Conservation (phyloP, 1,140 invertebrate genomes). For the Procambarus virginalis region DNA sequence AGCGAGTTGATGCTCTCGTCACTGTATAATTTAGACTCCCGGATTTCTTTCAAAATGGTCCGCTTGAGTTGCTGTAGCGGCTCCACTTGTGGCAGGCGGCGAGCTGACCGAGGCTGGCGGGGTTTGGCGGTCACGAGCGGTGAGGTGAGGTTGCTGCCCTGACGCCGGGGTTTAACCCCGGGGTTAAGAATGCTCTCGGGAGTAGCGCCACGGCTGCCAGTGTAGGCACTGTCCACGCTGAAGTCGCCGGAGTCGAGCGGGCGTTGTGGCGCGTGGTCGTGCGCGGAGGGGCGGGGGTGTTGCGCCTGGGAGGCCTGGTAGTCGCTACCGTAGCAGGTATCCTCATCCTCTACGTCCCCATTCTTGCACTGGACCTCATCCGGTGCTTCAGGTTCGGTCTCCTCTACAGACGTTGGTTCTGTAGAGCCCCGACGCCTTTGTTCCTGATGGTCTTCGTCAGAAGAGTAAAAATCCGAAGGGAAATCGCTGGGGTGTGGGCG, state of each 20-base stretch:
- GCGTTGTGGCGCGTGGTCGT: conserved; percentile 18
- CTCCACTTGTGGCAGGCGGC: conserved; percentile 16
- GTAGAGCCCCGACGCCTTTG: not conserved
- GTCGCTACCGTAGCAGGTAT: conserved; percentile 41
- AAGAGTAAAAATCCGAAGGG: conserved; percentile 43
- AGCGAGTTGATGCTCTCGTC: conserved; percentile 57
- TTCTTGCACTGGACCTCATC: not conserved
- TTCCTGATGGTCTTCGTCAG: conserved; percentile 33
- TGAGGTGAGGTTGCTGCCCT: conserved; percentile 26
- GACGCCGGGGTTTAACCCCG: conserved; percentile 35
- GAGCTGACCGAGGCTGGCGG: not conserved
- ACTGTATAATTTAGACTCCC: conserved; percentile 37
- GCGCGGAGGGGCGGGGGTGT: not conserved
- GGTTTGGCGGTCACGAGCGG: not conserved
- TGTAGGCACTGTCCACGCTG: conserved; percentile 59
- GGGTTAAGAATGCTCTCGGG: conserved; percentile 44
- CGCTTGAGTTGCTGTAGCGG: conserved; percentile 49
- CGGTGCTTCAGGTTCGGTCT: not conserved
- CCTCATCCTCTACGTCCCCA: conserved; percentile 11
- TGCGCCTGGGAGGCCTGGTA: conserved; percentile 17
- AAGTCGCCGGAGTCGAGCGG: conserved; percentile 44
- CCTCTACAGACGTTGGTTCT: not conserved
- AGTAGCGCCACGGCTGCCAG: conserved; percentile 54
- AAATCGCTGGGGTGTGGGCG: conserved; percentile 3
- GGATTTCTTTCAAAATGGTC: conserved; percentile 45